A percentile compares a stretch with the other conserved stretches of the same genome.
phyloP scores from a whole-genome alignment of 37 sponge, comb jelly and placozoan species.

The Aplysina aerophoba region DNA sequence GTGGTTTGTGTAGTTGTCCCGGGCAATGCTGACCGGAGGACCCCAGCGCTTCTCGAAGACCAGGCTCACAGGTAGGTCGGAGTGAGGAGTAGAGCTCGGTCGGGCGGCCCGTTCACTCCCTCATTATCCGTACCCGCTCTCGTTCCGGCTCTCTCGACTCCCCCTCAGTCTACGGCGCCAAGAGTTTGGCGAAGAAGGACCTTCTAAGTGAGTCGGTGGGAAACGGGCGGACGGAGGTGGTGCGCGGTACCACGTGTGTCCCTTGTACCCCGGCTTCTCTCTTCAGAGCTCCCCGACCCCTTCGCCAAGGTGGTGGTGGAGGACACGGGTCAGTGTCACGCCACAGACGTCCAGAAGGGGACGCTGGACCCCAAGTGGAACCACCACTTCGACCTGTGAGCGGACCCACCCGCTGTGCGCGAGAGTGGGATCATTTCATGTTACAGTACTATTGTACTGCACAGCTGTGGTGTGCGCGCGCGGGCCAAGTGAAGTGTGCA shows the following conservation, averaged over 20 bases:
- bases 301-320: constrained; percentile 95
- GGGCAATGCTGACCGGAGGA: no score
- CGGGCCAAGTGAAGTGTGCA: no score
- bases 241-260: no score
- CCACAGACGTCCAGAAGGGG: constrained; percentile 77
- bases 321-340: constrained; percentile 91
- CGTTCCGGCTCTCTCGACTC: no score
- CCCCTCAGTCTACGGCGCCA: constrained; percentile 87
- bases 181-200: constrained; percentile 86
- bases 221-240: no score
- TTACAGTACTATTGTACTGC: background rate
- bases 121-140: no score
- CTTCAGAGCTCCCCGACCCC: constrained; percentile 85
- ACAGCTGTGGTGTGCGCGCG: no score
- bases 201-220: constrained; percentile 77
- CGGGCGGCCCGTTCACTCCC: no score
- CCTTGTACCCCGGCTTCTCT: background rate
- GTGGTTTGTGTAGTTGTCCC: no score
- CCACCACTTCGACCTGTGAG: constrained; percentile 94
- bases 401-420: background rate
- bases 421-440: background rate
- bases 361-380: constrained; percentile 97
- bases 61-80: constrained; percentile 11
- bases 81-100: background rate
- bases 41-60: constrained; percentile 20